Percentiles rank a stretch among this genome's conserved stretches.
Conservation (phyloP, 2,888 invertebrate species). For the Loripinus fragilis region DNA sequence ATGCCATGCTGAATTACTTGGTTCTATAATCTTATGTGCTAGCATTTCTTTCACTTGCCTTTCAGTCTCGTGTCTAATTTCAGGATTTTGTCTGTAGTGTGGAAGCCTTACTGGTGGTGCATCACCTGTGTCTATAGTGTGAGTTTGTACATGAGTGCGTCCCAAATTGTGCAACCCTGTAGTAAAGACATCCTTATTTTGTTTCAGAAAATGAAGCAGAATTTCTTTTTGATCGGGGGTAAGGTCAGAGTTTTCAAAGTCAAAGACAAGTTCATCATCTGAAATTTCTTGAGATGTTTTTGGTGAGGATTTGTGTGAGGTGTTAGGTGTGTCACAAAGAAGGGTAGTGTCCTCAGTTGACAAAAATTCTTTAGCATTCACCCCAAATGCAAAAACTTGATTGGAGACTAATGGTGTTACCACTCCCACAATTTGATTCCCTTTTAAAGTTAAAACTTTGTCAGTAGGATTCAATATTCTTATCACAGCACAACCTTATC, state of each 20-base stretch:
- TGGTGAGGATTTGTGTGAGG: background rate
- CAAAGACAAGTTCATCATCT: background rate
- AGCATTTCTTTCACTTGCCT: conserved; percentile 32
- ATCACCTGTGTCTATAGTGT: conserved; percentile 38
- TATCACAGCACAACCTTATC: background rate
- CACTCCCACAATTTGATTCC: background rate
- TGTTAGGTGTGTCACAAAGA: background rate
- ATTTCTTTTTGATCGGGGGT: background rate
- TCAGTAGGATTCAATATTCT: background rate
- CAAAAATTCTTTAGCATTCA: background rate
- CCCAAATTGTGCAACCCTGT: conserved; percentile 26
- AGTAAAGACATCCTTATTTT: conserved; percentile 31
- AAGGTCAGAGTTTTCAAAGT: background rate
- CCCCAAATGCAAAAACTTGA: background rate
- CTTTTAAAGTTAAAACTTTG: background rate
- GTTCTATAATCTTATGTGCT: conserved; percentile 32
- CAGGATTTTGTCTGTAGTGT: conserved; percentile 28
- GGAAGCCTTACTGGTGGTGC: conserved; percentile 34
- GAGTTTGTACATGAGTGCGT: conserved; percentile 27
- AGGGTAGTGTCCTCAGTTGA: background rate
- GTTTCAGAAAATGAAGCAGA: background rate
- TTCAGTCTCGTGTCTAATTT: conserved; percentile 10
- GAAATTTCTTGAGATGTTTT: background rate
- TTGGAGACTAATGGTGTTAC: background rate
- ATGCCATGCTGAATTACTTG: conserved; percentile 44